These are phyloP conservation scores for Gasteruption jaculator DNA, from an alignment of 2,888 invertebrate species.

Conservation along the genomic window DNA sequence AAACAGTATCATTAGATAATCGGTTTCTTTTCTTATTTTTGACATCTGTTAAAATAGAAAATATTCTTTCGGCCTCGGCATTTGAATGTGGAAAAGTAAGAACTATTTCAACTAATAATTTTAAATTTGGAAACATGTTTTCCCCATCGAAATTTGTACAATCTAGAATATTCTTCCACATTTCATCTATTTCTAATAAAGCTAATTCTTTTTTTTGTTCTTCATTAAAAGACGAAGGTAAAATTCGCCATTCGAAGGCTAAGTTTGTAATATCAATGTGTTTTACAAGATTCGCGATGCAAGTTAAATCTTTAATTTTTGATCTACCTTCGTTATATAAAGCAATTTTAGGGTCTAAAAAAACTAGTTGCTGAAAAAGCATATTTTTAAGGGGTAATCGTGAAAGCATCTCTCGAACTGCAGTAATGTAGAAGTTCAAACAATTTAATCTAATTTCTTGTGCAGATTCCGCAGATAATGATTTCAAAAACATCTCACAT, in stretches of 20 bases:
- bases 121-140: background rate
- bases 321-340: background rate
- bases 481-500: background rate
- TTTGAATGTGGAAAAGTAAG: conserved; percentile 4
- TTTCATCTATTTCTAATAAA: conserved; percentile 2
- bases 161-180: conserved; percentile 2
- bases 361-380: background rate
- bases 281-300: background rate
- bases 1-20: too few species aligned
- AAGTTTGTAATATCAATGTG: background rate
- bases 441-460: conserved; percentile 1
- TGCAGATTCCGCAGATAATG: background rate
- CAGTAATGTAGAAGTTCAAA: conserved; percentile 2
- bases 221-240: background rate
- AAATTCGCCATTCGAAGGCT: background rate
- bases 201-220: conserved; percentile 1
- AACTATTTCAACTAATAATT: conserved; percentile 1
- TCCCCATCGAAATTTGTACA: background rate
- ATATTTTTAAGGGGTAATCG: background rate
- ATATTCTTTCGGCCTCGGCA: background rate
- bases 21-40: background rate
- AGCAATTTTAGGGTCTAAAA: background rate
- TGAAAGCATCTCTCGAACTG: background rate
- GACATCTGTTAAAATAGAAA: background rate
- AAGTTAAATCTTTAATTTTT: conserved; percentile 1